A percentile compares a stretch with the other conserved stretches of the same genome.
These are phyloP conservation scores for Saturnia pavonia DNA, from an alignment of 2,888 invertebrate genomes.

Conservation along the genomic window DNA sequence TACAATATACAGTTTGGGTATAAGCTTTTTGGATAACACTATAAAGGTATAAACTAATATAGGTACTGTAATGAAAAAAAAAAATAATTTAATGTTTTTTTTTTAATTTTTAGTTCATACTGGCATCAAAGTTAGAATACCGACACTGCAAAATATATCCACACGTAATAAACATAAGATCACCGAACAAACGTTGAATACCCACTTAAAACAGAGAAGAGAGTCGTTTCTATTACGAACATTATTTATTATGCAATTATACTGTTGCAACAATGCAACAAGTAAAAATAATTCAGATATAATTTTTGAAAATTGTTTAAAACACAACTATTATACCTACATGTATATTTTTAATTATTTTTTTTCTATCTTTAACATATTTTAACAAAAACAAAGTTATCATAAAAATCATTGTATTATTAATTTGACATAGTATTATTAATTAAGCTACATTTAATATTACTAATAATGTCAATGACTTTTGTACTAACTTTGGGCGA, in stretches of 20 bases:
- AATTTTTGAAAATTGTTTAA: too few relatives aligned
- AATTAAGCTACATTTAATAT: background rate
- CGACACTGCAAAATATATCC: slow-evolving; percentile 6
- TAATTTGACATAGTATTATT: background rate
- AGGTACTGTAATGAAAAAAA: slow-evolving; percentile 25
- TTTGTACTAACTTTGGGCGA: background rate
- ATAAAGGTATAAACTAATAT: too few relatives aligned
- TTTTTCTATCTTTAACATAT: background rate
- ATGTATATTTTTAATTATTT: background rate
- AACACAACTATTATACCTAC: too few relatives aligned
- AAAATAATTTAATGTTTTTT: slow-evolving; percentile 23
- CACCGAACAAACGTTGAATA: slow-evolving; percentile 23
- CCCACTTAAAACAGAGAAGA: slow-evolving; percentile 38
- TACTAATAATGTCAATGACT: background rate
- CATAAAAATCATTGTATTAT: background rate
- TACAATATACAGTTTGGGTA: too few relatives aligned
- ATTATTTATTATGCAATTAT: slow-evolving; percentile 24
- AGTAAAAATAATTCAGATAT: too few relatives aligned
- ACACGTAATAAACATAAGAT: slow-evolving; percentile 22
- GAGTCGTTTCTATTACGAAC: slow-evolving; percentile 34
- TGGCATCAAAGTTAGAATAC: slow-evolving; percentile 43
- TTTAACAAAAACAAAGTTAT: background rate
- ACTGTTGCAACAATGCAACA: slow-evolving; percentile 43
- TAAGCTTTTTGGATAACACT: too few relatives aligned
- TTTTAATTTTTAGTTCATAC: slow-evolving; percentile 39